Conservation (phyloP, 1,140 invertebrate species). For the Drosophila parvula region DNA sequence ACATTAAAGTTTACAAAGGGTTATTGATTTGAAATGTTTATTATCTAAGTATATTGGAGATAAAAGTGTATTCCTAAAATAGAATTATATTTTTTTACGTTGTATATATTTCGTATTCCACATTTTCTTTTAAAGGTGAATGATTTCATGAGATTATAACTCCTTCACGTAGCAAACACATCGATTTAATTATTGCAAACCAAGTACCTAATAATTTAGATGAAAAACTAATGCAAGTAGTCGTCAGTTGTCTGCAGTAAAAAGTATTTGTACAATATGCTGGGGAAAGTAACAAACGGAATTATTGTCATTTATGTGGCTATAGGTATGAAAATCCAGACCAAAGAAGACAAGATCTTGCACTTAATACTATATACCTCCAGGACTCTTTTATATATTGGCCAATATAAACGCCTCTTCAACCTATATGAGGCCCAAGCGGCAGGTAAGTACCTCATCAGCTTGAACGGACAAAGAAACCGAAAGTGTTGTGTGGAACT, state of each 20-base stretch:
- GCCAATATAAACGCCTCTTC: constrained; percentile 42
- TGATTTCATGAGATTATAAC: constrained; percentile 13
- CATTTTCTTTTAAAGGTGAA: constrained; percentile 4
- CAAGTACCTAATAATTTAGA: constrained; percentile 20
- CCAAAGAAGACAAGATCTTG: too few species aligned
- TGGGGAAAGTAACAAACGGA: constrained; percentile 40
- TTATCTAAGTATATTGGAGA: too few species aligned
- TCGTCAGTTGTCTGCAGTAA: constrained; percentile 36
- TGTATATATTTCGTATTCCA: not conserved
- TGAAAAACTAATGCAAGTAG: constrained; percentile 38
- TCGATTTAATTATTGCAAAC: constrained; percentile 6
- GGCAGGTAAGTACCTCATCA: constrained; percentile 18
- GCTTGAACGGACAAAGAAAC: constrained; percentile 3
- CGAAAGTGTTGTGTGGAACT: constrained; percentile 21
- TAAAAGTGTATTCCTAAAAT: not conserved
- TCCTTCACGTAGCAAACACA: not conserved
- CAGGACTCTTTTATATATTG: constrained; percentile 40
- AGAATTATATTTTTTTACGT: not conserved
- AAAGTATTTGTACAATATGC: constrained; percentile 39
- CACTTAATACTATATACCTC: not conserved
- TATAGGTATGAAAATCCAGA: constrained; percentile 24
- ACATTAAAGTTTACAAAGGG: not conserved
- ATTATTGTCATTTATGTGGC: constrained; percentile 45
- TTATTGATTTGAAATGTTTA: not conserved
- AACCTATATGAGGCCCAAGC: constrained; percentile 38